Conservation (phyloP, 2,113 vertebrate genomes). For the Antennarius striatus region DNA sequence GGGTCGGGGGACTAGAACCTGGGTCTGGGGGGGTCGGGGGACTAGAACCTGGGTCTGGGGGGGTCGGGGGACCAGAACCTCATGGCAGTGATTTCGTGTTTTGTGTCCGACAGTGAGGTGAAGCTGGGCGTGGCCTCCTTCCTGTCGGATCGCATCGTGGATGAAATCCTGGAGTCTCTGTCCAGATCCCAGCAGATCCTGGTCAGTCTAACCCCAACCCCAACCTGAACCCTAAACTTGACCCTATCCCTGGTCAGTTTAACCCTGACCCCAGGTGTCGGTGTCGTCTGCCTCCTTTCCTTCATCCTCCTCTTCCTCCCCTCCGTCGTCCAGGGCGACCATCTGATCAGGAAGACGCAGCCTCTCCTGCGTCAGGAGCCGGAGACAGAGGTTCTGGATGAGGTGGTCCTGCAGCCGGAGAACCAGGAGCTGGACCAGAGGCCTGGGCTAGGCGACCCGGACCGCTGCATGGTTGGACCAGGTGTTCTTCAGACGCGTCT, state of each 20-base stretch:
- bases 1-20: no score
- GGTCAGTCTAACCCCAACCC: constrained; percentile 76
- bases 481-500: not conserved
- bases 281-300: not conserved
- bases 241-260: no score
- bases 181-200: constrained; percentile 89
- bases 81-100: not conserved
- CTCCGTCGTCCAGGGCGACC: constrained; percentile 81
- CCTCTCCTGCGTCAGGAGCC: constrained; percentile 82
- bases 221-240: no score
- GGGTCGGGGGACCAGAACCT: no score
- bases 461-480: constrained; percentile 84
- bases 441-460: constrained; percentile 78
- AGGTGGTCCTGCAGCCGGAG: constrained; percentile 78
- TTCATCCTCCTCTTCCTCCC: not conserved
- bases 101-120: constrained; percentile 83
- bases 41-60: no score
- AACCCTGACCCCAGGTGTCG: no score
- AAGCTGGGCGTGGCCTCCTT: constrained; percentile 92
- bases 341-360: constrained; percentile 83
- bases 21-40: no score
- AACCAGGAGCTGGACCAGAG: constrained; percentile 56
- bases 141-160: constrained; percentile 93
- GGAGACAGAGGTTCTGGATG: constrained; percentile 84
- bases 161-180: constrained; percentile 93